phyloP scores from a whole-genome alignment of 1,140 invertebrate species.

The Magallana ariakensis region DNA sequence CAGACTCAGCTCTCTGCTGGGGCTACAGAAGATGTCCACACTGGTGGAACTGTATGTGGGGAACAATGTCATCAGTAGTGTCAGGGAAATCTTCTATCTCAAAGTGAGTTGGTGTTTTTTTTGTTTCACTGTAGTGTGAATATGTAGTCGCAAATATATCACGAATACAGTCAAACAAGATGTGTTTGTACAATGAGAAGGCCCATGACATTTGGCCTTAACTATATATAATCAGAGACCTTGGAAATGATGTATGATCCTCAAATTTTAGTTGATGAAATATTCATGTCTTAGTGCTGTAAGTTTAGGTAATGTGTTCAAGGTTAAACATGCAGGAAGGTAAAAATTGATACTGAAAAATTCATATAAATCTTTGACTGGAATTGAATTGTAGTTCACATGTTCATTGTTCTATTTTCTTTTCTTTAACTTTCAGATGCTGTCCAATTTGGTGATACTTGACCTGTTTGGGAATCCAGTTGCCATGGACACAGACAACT shows the following conservation, averaged over 20 bases:
- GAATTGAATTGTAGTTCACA: not conserved
- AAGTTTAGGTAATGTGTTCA: no score
- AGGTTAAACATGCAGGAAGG: no score
- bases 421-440: conserved; percentile 63
- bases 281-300: no score
- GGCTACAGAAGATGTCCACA: conserved; percentile 67
- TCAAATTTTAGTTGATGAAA: no score
- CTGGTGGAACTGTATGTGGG: conserved; percentile 78
- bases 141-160: no score
- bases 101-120: conserved; percentile 66
- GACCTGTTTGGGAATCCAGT: conserved; percentile 79
- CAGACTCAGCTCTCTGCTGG: conserved; percentile 68
- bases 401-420: not conserved
- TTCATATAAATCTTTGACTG: no score
- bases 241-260: no score
- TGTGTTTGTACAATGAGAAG: no score
- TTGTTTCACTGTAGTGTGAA: not conserved
- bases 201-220: no score
- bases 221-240: no score
- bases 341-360: no score
- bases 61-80: conserved; percentile 77
- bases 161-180: no score
- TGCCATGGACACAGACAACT: conserved; percentile 76
- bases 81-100: conserved; percentile 77
- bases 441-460: conserved; percentile 76